Evolutionary conservation across 2,797 vertebrate genomes (phyloP), one percentile per base, ranked within the genome.

Genomic region (Cheirogaleus major): DNA sequence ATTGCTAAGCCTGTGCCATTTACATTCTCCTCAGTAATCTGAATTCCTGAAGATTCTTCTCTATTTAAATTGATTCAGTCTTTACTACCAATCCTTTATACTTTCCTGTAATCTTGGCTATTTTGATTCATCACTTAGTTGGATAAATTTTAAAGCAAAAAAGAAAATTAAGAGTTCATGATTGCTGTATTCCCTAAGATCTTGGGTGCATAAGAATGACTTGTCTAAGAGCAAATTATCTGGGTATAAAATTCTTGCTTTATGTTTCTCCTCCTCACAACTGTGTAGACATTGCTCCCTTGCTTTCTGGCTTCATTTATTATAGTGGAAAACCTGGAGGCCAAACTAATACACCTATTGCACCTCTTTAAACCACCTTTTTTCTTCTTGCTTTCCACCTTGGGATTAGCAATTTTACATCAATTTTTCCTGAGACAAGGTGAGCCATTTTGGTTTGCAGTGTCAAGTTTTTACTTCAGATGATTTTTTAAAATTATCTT

Each of bases 111-210:
- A 48, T 76, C 41, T 84, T 93, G 18, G 70, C 63, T n/a, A 23
- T 78, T 92, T 87, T 80, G 45, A 84, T 80, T 85, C 7, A 90
- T 85, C 48, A 80, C 45, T 80, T 83, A 92, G n/a, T 78, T 79
- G 55, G 73, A 55, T 78, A 92, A 9, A 96, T 65, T 79, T 89
- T 23, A 92, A 41, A 79, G 78, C n/a, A 65, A 4, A 59, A 79
- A 4, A 50, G 67, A 70, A n/a, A 35, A n/a, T 12, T 43, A 52
- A 38, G 14, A 3, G 10, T 67, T 84, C n/a, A 57, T 65, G 17
- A 67, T 90, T 85, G 27, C n/a, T 89, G 11, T 94, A 79, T 92
- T 91, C 63, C 43, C 48, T 93, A 32, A 89, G 27, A 67, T 73
- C 38, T 32, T 92, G 48, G n/a, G 23, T 84, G 23, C 23, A 12